Evolutionary conservation across 2,888 invertebrate species (phyloP).

Genomic region (Drosophila meridionalis): DNA sequence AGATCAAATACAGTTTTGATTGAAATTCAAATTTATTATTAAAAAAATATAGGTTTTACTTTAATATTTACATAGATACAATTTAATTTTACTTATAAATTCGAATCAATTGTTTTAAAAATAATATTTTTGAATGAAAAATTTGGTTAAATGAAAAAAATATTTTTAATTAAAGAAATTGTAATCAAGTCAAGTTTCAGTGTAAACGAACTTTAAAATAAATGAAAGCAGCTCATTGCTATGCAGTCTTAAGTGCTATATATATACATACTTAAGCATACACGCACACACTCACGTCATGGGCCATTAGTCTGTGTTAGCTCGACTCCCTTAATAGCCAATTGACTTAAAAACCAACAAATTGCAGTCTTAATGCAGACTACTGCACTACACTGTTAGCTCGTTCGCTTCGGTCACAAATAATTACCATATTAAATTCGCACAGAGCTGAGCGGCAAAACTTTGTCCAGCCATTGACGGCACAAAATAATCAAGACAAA

Average conservation of each 20-base stretch:
- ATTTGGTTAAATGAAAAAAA: too few relatives aligned
- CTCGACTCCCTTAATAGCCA: slow-evolving; percentile 13
- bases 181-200: background rate
- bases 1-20: too few relatives aligned
- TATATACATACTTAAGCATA: background rate
- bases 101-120: too few relatives aligned
- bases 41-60: too few relatives aligned
- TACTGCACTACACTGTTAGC: slow-evolving; percentile 13
- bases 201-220: background rate
- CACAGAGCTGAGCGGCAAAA: slow-evolving; percentile 40
- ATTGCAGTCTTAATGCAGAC: slow-evolving; percentile 26
- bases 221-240: background rate
- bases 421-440: slow-evolving; percentile 70
- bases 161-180: too few relatives aligned
- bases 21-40: too few relatives aligned
- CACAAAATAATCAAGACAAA: slow-evolving; percentile 60
- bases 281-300: background rate
- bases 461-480: slow-evolving; percentile 48
- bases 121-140: too few relatives aligned
- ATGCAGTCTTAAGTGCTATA: too few relatives aligned
- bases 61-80: too few relatives aligned
- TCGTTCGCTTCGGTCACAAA: slow-evolving; percentile 40
- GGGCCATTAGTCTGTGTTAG: slow-evolving; percentile 3
- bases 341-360: slow-evolving; percentile 24
- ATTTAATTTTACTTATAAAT: too few relatives aligned